Conservation (phyloP, 2,888 invertebrate genomes). For the Drosophila buzzatii region DNA sequence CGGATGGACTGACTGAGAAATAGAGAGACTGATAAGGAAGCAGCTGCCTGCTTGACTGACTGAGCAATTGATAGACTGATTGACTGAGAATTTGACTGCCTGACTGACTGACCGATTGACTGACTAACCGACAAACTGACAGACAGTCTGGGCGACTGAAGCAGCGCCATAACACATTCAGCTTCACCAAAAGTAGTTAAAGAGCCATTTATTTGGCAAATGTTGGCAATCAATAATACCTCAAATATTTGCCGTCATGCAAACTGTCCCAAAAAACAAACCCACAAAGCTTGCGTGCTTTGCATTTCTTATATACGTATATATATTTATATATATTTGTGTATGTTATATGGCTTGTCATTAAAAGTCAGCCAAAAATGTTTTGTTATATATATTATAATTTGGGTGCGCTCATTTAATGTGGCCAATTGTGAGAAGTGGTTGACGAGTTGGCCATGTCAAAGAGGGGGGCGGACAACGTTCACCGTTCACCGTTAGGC, state of each 20-base stretch:
- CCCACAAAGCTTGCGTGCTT: conserved; percentile 65
- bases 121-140: conserved; percentile 7
- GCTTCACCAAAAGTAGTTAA: conserved; percentile 46
- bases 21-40: not conserved
- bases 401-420: conserved; percentile 61
- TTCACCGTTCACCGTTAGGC: conserved; percentile 55
- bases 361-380: conserved; percentile 58
- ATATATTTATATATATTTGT: not conserved
- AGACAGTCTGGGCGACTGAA: not conserved
- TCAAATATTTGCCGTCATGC: conserved; percentile 70
- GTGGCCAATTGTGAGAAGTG: conserved; percentile 27
- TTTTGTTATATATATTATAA: conserved; percentile 73
- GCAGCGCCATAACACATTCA: conserved; percentile 45
- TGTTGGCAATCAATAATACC: conserved; percentile 72
- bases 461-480: not conserved
- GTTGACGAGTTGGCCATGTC: conserved; percentile 18
- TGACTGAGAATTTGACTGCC: not conserved
- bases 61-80: not conserved
- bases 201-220: conserved; percentile 60
- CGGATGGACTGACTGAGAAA: conserved; percentile 3
- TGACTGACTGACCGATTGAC: conserved; percentile 17
- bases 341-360: conserved; percentile 54
- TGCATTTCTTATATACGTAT: conserved; percentile 54
- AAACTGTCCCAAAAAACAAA: conserved; percentile 59
- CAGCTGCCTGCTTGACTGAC: not conserved